Conservation (phyloP, 64 coral and sea anemone genomes). For the Montipora efflorescens region DNA sequence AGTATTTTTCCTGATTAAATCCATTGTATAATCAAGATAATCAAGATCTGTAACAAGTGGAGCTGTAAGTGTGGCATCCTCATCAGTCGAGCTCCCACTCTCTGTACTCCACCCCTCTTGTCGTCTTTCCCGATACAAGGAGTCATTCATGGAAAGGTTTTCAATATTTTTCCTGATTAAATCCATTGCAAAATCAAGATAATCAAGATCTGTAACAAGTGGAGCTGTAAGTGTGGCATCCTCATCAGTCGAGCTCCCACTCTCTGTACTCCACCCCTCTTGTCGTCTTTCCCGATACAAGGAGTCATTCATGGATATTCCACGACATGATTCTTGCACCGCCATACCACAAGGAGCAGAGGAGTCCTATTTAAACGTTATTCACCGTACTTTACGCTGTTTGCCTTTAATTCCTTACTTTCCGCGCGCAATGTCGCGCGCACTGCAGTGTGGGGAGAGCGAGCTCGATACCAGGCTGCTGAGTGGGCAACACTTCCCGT, state of each 20-base stretch:
- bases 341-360: neutral
- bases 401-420: neutral
- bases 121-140: constrained; percentile 69
- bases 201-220: constrained; percentile 62
- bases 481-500: constrained; percentile 25
- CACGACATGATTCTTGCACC: neutral
- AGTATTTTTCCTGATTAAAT: neutral
- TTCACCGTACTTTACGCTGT: too few relatives aligned
- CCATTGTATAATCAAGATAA: constrained; percentile 35
- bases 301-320: constrained; percentile 1
- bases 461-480: constrained; percentile 6
- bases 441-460: neutral
- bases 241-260: constrained; percentile 45
- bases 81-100: constrained; percentile 45
- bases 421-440: neutral
- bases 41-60: constrained; percentile 57
- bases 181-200: constrained; percentile 27
- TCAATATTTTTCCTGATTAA: neutral
- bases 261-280: constrained; percentile 39
- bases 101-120: constrained; percentile 38
- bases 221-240: constrained; percentile 26
- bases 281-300: constrained; percentile 61
- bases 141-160: constrained; percentile 22
- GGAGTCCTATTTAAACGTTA: too few relatives aligned
- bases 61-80: constrained; percentile 31